Percentiles rank a stretch among this genome's conserved stretches.
These are phyloP conservation scores for Todiramphus saurophagus DNA, from an alignment of 2,113 vertebrate species.

Conservation along the genomic window DNA sequence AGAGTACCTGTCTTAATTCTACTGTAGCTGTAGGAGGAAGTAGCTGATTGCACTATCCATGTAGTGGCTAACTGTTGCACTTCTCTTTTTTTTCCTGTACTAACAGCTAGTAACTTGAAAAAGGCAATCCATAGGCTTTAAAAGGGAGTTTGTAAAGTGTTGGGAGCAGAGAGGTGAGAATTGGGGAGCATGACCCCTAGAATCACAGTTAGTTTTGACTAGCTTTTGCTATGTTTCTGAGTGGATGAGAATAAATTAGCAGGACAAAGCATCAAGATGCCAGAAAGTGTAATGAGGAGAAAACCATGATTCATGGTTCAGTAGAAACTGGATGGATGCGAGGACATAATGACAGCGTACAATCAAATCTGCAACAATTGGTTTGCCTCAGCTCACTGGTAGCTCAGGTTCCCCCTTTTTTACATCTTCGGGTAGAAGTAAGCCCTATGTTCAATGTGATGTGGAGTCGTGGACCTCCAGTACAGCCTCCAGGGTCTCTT, in stretches of 20 bases:
- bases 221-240: not conserved
- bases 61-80: not conserved
- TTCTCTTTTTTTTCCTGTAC: not conserved
- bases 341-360: not conserved
- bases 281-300: not conserved
- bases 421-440: not conserved
- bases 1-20: not conserved
- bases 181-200: not conserved
- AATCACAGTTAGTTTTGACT: not conserved
- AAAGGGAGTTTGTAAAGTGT: not conserved
- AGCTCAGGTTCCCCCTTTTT: not conserved
- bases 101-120: not conserved
- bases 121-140: not conserved
- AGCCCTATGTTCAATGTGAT: not conserved
- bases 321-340: not conserved
- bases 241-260: not conserved
- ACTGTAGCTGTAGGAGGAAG: not conserved
- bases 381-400: not conserved
- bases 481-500: not conserved
- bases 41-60: not conserved
- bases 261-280: fast-evolving
- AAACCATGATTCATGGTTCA: not conserved
- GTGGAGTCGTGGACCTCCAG: not conserved
- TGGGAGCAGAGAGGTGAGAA: not conserved
- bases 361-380: not conserved